Evolutionary conservation across 2,113 vertebrate species (phyloP).

Genomic region (Periophthalmus modestus): DNA sequence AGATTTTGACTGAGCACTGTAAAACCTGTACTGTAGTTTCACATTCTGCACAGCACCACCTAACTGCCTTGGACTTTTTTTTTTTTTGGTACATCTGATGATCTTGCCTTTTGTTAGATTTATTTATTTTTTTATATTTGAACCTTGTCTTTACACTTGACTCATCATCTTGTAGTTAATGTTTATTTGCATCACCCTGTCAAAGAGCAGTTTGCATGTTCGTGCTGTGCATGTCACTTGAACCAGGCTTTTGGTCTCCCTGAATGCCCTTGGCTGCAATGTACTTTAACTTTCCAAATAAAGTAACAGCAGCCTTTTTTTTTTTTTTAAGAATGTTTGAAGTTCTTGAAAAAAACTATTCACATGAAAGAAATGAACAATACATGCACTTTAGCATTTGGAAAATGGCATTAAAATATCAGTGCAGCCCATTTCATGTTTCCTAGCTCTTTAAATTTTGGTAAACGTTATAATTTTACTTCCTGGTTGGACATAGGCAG

Average conservation of each 20-base stretch:
- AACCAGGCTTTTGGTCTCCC: slow-evolving; percentile 24
- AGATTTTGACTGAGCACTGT: slow-evolving; percentile 5
- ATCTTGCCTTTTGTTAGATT: slow-evolving; percentile 27
- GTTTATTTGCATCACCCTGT: slow-evolving; percentile 34
- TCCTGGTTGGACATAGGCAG: too few species aligned
- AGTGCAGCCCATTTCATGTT: neutral
- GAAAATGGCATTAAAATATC: neutral
- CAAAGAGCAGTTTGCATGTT: slow-evolving; percentile 54
- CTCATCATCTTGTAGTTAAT: neutral
- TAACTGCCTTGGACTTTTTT: neutral
- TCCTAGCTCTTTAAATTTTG: too few species aligned
- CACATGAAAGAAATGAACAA: neutral
- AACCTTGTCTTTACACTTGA: neutral
- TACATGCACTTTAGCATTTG: neutral
- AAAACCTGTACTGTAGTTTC: neutral
- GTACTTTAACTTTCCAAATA: slow-evolving; percentile 57
- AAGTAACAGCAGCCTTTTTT: slow-evolving; percentile 41
- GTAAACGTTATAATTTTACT: too few species aligned
- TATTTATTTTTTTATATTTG: neutral
- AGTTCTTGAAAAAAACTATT: neutral
- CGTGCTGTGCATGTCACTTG: slow-evolving; percentile 59
- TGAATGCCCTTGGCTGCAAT: slow-evolving; percentile 41
- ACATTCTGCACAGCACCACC: slow-evolving; percentile 1
- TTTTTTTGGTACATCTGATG: slow-evolving; percentile 2
- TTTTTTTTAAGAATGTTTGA: neutral